These are phyloP conservation scores for Tinea trinotella DNA, from an alignment of 2,888 invertebrate genomes.

Conservation along the genomic window DNA sequence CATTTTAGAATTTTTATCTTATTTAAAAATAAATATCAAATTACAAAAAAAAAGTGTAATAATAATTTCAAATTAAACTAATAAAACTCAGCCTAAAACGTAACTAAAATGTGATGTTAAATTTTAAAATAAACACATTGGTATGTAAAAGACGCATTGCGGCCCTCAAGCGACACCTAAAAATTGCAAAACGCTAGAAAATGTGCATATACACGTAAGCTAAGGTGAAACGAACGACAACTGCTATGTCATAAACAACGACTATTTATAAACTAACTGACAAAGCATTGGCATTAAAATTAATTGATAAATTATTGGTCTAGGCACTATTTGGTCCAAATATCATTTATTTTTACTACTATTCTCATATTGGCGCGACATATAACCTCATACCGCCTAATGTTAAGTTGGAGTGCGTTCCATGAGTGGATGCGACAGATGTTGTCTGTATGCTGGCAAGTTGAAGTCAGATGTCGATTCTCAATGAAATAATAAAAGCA, in stretches of 20 bases:
- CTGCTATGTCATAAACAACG: not conserved
- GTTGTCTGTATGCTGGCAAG: too few species aligned
- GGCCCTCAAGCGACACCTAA: not conserved
- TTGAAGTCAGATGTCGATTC: too few species aligned
- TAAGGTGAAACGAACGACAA: not conserved
- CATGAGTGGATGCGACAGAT: too few species aligned
- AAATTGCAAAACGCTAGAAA: not conserved
- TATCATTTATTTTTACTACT: too few species aligned
- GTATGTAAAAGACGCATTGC: not conserved
- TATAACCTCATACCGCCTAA: too few species aligned
- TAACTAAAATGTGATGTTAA: slow-evolving; percentile 7
- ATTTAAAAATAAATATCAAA: slow-evolving; percentile 5
- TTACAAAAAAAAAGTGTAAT: not conserved
- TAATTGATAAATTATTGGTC: not conserved
- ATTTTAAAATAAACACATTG: not conserved
- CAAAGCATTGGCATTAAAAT: slow-evolving; percentile 4
- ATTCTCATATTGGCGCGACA: too few species aligned
- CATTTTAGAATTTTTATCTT: slow-evolving; percentile 3
- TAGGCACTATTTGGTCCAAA: too few species aligned
- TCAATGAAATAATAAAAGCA: too few species aligned
- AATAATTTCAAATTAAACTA: slow-evolving; percentile 3
- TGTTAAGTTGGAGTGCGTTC: too few species aligned
- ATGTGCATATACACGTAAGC: not conserved
- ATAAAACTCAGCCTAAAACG: not conserved
- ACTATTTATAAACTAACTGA: not conserved